Evolutionary conservation across 1,140 invertebrate species (phyloP).

Genomic region (Diabrotica undecimpunctata): DNA sequence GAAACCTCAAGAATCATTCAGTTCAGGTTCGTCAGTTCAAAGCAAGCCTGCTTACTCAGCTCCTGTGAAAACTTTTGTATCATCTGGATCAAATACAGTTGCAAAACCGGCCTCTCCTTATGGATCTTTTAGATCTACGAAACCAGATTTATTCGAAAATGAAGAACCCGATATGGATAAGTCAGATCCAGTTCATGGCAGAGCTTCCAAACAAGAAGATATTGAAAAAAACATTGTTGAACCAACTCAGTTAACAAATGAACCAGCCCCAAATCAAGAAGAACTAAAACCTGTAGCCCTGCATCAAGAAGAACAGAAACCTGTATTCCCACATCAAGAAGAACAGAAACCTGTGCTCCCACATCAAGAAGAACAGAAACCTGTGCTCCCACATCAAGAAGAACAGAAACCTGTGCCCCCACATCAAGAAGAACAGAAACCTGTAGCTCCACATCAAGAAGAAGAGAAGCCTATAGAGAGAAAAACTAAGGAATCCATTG

Average conservation of each 20-base stretch:
- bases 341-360: neutral
- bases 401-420: neutral
- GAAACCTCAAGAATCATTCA: conserved; percentile 4
- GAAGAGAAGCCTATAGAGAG: conserved; percentile 8
- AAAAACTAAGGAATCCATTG: too few species aligned
- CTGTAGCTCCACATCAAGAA: conserved; percentile 8
- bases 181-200: neutral
- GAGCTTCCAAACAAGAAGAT: conserved; percentile 25
- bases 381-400: neutral
- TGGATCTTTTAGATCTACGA: conserved; percentile 15
- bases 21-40: conserved; percentile 26
- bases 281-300: neutral
- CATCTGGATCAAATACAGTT: conserved; percentile 5
- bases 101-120: conserved; percentile 9
- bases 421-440: conserved; percentile 15
- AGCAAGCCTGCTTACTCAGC: conserved; percentile 23
- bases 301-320: neutral
- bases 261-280: conserved; percentile 1
- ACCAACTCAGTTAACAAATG: neutral
- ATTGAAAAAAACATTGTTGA: conserved; percentile 3
- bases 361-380: neutral
- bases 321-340: neutral
- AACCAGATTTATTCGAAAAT: conserved; percentile 11
- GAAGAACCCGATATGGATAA: neutral
- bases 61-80: conserved; percentile 14